A percentile compares a stretch with the other conserved stretches of the same genome.
Conservation (phyloP, 2,797 vertebrate species). For the Poecilia picta region DNA sequence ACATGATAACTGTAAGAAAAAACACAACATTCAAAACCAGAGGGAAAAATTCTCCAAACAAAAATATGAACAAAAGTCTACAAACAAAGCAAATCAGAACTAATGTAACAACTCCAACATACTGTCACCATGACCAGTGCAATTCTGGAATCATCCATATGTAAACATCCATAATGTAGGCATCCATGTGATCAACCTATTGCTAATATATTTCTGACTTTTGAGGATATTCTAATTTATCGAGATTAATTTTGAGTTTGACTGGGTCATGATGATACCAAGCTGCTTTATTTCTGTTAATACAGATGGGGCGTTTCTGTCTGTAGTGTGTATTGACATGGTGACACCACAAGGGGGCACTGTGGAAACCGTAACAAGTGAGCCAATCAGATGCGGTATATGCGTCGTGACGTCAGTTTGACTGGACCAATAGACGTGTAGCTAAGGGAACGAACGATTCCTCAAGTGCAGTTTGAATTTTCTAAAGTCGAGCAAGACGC, state of each 20-base stretch:
- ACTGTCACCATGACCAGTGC: neutral
- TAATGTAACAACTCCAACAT: neutral
- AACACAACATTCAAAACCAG: too few relatives aligned
- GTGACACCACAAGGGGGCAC: constrained; percentile 2
- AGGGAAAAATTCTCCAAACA: too few relatives aligned
- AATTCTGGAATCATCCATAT: neutral
- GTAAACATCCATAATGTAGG: neutral
- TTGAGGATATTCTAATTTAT: neutral
- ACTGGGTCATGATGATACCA: neutral
- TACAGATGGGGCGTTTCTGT: neutral
- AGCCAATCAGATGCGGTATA: constrained; percentile 43
- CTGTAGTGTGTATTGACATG: neutral
- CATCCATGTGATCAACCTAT: neutral
- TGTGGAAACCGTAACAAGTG: neutral
- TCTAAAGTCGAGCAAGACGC: constrained; percentile 27
- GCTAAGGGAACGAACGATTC: constrained; percentile 5
- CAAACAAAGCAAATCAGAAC: neutral
- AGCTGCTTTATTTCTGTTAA: neutral
- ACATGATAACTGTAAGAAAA: neutral
- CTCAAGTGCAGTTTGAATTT: constrained; percentile 65
- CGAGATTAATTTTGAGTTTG: neutral
- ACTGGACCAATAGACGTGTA: constrained; percentile 58
- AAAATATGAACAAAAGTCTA: neutral
- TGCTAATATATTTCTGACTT: neutral
- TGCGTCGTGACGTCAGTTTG: neutral